phyloP scores from a whole-genome alignment of 2,797 vertebrate species.

The Pterois miles region DNA sequence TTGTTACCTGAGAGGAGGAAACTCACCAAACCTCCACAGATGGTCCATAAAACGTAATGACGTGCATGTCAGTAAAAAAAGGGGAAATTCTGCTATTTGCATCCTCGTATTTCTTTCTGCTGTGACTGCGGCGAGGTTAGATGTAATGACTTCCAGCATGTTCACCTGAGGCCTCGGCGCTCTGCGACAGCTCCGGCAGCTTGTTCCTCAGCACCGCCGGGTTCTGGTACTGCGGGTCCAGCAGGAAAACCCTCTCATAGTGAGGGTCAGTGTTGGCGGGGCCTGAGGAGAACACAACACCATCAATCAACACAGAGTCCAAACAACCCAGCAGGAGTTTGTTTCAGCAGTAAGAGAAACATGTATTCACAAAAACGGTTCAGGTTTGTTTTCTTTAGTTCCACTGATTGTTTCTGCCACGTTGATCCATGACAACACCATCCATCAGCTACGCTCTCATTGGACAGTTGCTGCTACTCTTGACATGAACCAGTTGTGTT shows the following conservation, averaged over 20 bases:
- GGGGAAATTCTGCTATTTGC: not conserved
- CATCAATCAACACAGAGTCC: not conserved
- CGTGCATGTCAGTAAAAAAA: not conserved
- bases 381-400: too few species aligned
- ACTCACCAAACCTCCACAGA: not conserved
- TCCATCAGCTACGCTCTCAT: too few species aligned
- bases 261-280: slow-evolving; percentile 85
- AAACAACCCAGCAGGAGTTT: not conserved
- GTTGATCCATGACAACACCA: too few species aligned
- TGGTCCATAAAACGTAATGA: not conserved
- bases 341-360: not conserved
- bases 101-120: too few species aligned
- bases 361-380: not conserved
- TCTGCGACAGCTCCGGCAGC: slow-evolving; percentile 91
- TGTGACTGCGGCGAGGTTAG: not conserved
- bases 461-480: too few species aligned
- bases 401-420: too few species aligned
- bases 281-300: slow-evolving; percentile 49
- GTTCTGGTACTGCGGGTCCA: slow-evolving; percentile 93
- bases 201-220: slow-evolving; percentile 87
- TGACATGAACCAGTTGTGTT: too few species aligned
- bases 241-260: slow-evolving; percentile 90
- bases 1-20: not conserved
- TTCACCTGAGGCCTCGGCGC: slow-evolving; percentile 90
- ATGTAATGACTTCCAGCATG: not conserved